These are phyloP conservation scores for Malthinus flaveolus DNA, from an alignment of 2,888 invertebrate genomes.

Conservation along the genomic window DNA sequence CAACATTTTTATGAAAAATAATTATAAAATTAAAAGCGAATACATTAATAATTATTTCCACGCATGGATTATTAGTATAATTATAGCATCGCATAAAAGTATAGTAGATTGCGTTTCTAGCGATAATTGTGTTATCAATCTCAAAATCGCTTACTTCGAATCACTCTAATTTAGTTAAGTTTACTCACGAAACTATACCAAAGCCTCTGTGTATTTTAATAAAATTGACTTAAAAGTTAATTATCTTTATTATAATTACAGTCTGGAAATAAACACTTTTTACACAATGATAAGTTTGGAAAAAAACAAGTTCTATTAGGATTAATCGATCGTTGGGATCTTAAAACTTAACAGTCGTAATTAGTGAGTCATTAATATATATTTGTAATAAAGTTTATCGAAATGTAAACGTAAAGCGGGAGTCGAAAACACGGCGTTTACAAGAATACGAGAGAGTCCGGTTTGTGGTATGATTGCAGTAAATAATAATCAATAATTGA, in stretches of 20 bases:
- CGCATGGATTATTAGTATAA: constrained; percentile 18
- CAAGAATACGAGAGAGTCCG: constrained; percentile 6
- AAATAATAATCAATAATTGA: constrained; percentile 53
- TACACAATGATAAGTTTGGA: constrained; percentile 1
- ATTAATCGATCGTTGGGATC: constrained; percentile 1
- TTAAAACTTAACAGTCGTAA: not conserved
- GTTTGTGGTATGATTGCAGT: constrained; percentile 48
- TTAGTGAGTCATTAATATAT: constrained; percentile 2
- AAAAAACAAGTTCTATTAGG: constrained; percentile 6
- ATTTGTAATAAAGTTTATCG: not conserved
- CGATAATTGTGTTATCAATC: constrained; percentile 17
- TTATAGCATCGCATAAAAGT: constrained; percentile 13
- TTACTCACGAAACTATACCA: constrained; percentile 12
- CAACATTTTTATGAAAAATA: not conserved
- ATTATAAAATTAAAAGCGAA: constrained; percentile 8
- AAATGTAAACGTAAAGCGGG: not conserved
- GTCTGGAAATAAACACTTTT: not conserved
- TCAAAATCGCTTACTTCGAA: constrained; percentile 18
- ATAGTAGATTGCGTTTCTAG: constrained; percentile 14
- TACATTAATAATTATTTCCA: constrained; percentile 14
- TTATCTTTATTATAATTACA: not conserved
- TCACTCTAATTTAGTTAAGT: constrained; percentile 12
- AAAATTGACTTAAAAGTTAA: not conserved
- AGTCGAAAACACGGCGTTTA: not conserved
- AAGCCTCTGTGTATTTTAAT: not conserved